A percentile compares a stretch with the other conserved stretches of the same genome.
phyloP scores from a whole-genome alignment of 1,140 invertebrate genomes.

The Nixonia krombeini region DNA sequence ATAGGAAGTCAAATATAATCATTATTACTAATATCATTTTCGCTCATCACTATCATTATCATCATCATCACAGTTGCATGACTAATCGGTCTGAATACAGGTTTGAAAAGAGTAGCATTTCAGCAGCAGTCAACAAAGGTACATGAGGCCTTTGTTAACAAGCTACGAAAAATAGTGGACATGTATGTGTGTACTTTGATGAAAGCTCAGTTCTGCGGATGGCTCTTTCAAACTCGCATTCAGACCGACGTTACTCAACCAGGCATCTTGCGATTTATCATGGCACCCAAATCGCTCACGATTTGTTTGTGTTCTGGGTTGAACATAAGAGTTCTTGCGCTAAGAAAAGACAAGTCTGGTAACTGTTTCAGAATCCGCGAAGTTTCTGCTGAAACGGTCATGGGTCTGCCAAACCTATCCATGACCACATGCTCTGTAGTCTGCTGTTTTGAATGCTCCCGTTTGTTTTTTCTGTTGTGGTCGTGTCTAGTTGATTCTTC shows the following conservation, averaged over 20 bases:
- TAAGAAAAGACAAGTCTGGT: constrained; percentile 67
- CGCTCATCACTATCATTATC: neutral
- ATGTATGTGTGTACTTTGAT: neutral
- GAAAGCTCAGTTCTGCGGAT: neutral
- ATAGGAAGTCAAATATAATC: neutral
- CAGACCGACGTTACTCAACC: constrained; percentile 72
- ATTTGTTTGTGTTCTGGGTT: constrained; percentile 68
- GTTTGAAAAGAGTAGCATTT: constrained; percentile 53
- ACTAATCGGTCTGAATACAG: constrained; percentile 56
- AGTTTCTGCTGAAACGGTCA: constrained; percentile 60
- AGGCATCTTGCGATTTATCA: constrained; percentile 71
- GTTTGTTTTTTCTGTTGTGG: constrained; percentile 12
- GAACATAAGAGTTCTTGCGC: constrained; percentile 64
- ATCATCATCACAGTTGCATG: neutral
- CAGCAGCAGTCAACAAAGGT: too few relatives aligned
- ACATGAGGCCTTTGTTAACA: neutral
- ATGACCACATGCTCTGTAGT: constrained; percentile 57
- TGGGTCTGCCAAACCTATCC: constrained; percentile 64
- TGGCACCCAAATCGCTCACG: constrained; percentile 65
- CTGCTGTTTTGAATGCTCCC: constrained; percentile 33
- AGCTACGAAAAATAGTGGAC: neutral
- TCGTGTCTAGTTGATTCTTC: constrained; percentile 8
- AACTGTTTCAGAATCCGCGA: constrained; percentile 64
- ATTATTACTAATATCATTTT: too few relatives aligned
- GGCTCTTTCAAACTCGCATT: constrained; percentile 60